Percentiles rank a stretch among this genome's conserved stretches.
Evolutionary conservation across 2,888 invertebrate species (phyloP).

Genomic region (Heteromyza rotundicornis): DNA sequence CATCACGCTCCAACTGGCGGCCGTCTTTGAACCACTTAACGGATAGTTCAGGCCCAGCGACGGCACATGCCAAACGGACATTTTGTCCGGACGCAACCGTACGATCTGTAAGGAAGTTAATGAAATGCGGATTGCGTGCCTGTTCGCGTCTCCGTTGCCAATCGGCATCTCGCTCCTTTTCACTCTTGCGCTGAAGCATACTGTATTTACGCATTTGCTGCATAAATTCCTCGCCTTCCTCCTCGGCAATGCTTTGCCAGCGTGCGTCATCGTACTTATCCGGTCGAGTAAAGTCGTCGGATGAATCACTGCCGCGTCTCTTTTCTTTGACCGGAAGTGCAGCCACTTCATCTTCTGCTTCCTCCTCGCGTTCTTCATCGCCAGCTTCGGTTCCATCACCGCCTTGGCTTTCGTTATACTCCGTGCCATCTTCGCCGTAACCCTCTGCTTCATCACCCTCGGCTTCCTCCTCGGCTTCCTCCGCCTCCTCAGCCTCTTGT

Average conservation of each 20-base stretch:
- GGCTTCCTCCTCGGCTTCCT: conserved; percentile 42
- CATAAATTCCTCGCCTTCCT: conserved; percentile 59
- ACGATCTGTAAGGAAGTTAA: conserved; percentile 73
- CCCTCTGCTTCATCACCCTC: conserved; percentile 36
- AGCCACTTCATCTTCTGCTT: conserved; percentile 41
- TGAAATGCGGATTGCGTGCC: conserved; percentile 55
- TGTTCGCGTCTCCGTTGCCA: conserved; percentile 62
- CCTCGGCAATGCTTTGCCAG: conserved; percentile 59
- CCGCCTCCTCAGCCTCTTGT: conserved; percentile 52
- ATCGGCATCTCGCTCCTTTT: conserved; percentile 59
- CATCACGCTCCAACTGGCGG: conserved; percentile 61
- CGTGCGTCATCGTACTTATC: conserved; percentile 56
- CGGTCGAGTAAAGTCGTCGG: conserved; percentile 57
- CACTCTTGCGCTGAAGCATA: conserved; percentile 50
- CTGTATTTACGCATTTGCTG: conserved; percentile 59
- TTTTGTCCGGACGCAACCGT: conserved; percentile 76
- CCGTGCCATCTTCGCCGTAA: conserved; percentile 42
- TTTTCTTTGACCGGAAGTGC: conserved; percentile 42
- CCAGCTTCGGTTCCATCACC: conserved; percentile 33
- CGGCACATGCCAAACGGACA: conserved; percentile 80
- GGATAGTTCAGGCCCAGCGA: conserved; percentile 74
- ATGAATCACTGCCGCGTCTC: conserved; percentile 55
- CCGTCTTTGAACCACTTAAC: conserved; percentile 80
- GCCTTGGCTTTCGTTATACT: conserved; percentile 34
- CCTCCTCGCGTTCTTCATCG: conserved; percentile 37